These are phyloP conservation scores for Elephas maximus DNA, from an alignment of 2,113 vertebrate genomes.

Conservation along the genomic window DNA sequence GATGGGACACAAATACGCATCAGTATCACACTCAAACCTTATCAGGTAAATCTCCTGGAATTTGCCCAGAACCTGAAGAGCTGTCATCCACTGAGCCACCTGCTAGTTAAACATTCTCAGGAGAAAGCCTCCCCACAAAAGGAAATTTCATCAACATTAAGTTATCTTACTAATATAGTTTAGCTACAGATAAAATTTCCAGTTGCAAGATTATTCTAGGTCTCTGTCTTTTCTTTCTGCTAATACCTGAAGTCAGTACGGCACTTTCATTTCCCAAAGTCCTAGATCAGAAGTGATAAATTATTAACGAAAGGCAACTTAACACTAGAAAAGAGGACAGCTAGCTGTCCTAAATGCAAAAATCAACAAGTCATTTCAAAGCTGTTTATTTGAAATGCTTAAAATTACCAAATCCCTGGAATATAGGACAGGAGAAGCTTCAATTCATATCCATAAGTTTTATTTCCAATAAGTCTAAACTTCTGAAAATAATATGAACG, in stretches of 20 bases:
- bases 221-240: neutral
- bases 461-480: constrained; percentile 22
- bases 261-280: neutral
- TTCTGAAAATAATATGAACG: constrained; percentile 36
- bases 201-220: neutral
- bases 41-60: neutral
- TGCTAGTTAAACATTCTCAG: neutral
- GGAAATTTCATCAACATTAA: neutral
- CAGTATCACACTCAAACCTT: accelerated
- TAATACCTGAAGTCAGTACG: neutral
- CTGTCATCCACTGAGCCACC: neutral
- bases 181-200: neutral
- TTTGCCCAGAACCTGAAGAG: neutral
- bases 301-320: neutral
- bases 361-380: neutral
- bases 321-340: neutral
- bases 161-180: neutral
- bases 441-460: neutral
- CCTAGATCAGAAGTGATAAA: neutral
- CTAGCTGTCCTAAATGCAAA: neutral
- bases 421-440: neutral
- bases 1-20: neutral
- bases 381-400: neutral
- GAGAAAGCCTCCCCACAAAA: neutral
- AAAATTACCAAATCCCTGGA: neutral